Conservation (phyloP, 2,888 invertebrate genomes). For the Clistopyga incitator region DNA sequence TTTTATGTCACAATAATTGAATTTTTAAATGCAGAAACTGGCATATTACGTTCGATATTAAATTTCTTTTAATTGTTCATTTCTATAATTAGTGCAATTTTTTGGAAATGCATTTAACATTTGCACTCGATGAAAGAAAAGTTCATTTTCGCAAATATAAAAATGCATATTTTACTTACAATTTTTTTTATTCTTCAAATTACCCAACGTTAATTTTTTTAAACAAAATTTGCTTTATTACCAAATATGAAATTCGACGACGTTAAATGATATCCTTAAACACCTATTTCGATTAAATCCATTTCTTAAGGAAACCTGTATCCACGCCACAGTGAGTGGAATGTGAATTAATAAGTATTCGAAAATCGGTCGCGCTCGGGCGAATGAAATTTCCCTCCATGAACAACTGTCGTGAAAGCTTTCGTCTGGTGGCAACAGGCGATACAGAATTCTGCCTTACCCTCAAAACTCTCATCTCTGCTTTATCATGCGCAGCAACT, state of each 20-base stretch:
- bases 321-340: background rate
- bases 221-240: background rate
- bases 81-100: no score
- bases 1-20: no score
- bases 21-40: no score
- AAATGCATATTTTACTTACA: no score
- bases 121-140: no score
- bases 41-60: no score
- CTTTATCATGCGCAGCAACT: conserved; percentile 34
- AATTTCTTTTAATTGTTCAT: no score
- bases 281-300: background rate
- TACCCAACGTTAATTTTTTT: no score
- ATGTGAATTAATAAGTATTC: background rate
- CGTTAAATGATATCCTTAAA: background rate
- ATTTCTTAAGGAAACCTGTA: background rate
- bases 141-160: no score
- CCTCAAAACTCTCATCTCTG: background rate
- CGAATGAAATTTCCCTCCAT: background rate
- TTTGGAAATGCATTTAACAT: no score
- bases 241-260: background rate
- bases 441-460: conserved; percentile 41
- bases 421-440: background rate
- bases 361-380: background rate
- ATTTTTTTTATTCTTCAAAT: no score
- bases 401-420: conserved; percentile 18